Evolutionary conservation across 2,888 invertebrate genomes (phyloP).

Genomic region (Phragmatobia fuliginosa): DNA sequence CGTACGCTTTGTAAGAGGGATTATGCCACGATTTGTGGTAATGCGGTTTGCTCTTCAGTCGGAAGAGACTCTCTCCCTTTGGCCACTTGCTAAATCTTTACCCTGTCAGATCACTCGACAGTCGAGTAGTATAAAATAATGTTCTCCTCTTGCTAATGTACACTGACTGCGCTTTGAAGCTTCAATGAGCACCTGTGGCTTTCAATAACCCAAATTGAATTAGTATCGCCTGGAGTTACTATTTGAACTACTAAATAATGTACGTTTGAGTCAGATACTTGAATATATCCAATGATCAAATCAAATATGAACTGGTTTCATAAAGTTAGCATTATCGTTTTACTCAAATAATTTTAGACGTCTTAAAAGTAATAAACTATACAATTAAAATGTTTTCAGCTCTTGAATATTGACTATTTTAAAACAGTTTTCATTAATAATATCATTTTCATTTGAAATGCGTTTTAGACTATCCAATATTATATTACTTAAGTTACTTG

Average conservation of each 20-base stretch:
- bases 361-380: conserved; percentile 16
- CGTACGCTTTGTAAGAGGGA: conserved; percentile 67
- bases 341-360: background rate
- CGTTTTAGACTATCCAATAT: conserved; percentile 36
- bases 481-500: conserved; percentile 42
- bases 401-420: conserved; percentile 13
- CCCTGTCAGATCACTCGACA: conserved; percentile 62
- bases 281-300: conserved; percentile 22
- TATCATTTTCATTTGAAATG: conserved; percentile 37
- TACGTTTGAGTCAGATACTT: conserved; percentile 28
- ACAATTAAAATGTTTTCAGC: too few relatives aligned
- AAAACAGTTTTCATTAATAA: too few relatives aligned
- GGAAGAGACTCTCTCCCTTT: conserved; percentile 61
- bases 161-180: conserved; percentile 60
- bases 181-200: conserved; percentile 62
- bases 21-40: conserved; percentile 75
- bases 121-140: conserved; percentile 54
- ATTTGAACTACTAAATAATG: conserved; percentile 45
- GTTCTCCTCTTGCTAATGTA: conserved; percentile 56
- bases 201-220: conserved; percentile 63
- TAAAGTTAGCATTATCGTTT: background rate
- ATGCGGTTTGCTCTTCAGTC: conserved; percentile 64
- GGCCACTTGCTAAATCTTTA: conserved; percentile 73
- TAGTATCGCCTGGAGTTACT: conserved; percentile 48
- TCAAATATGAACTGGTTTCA: background rate